Base-by-base conservation (phyloP, 2,797 vertebrate species). In the Cossypha caffra region DNA sequence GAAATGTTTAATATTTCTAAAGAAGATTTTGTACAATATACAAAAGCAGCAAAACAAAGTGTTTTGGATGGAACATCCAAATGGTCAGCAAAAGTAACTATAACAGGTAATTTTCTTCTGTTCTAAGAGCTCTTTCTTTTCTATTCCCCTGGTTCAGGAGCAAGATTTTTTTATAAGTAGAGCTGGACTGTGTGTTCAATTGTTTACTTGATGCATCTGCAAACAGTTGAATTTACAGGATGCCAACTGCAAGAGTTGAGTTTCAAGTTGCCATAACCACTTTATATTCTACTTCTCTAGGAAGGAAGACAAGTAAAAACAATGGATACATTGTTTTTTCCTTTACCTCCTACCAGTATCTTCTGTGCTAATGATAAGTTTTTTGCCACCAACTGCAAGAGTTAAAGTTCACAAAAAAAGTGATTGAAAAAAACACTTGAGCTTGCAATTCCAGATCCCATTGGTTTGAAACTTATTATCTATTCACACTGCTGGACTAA, bases 81-180 rank as follows among this genome's bases (percentile, higher is more conserved):
- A 95, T 99, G 99, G 99, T 99, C 99, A 5, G 99, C 99, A 86
- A 99, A 99, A 97, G 98, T 99, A 97, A 99, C 98, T 94, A 99
- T 99, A 91, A 99, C 99, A 97, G 99, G 98, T 99, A 92, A 50
- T 66, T 91, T 71, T 64, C 12, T 16, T 62, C 59, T 87, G 19
- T 35, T 77, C 11, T 37, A 43, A n/a, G 26, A 66, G 5, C 24
- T 73, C 11, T 48, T 54, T 76, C 13, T 55, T 78, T 85, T 28
- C 9, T 31, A 24, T 23, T 72, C 8, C 6, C 6, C 33, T 78
- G 16, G 19, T 61, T 85, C 1, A 3, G 40, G 33, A 85, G 15
- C 35, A 63, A 47, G 21, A 8, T 47, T 67, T 52, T 40, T 24
- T 71, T 64, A 3, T 75, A 35, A 38, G 50, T 21, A 63, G 37